Evolutionary conservation across 2,888 invertebrate species (phyloP).

Genomic region (Orthosia gracilis): DNA sequence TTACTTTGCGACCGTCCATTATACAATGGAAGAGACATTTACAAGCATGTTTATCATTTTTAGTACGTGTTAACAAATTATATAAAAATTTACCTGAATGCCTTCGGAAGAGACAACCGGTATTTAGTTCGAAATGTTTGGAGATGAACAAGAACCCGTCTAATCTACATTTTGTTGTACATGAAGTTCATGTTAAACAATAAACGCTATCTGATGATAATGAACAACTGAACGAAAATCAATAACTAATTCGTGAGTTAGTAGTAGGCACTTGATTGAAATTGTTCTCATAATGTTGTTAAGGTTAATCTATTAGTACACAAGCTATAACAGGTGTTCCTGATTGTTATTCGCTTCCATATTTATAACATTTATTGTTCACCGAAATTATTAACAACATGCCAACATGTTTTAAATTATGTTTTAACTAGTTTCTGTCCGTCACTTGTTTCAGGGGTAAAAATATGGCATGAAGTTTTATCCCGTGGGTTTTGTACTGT

Average conservation of each 20-base stretch:
- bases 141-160: not conserved
- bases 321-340: constrained; percentile 5
- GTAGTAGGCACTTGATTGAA: constrained; percentile 30
- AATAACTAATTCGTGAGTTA: constrained; percentile 26
- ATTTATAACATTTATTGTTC: constrained; percentile 33
- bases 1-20: constrained; percentile 78
- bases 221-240: constrained; percentile 34
- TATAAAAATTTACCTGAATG: not conserved
- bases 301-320: constrained; percentile 4
- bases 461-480: constrained; percentile 34
- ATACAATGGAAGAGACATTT: constrained; percentile 64
- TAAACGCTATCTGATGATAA: constrained; percentile 9
- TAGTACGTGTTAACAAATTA: constrained; percentile 37
- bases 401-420: constrained; percentile 40
- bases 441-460: constrained; percentile 33
- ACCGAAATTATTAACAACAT: constrained; percentile 45
- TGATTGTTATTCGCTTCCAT: constrained; percentile 23
- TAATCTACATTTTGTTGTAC: too few species aligned
- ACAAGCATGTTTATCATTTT: constrained; percentile 59
- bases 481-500: constrained; percentile 40
- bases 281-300: constrained; percentile 43
- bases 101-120: not conserved
- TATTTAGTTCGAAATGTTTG: not conserved
- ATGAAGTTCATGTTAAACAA: not conserved
- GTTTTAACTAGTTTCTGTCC: constrained; percentile 49